These are phyloP conservation scores for Propithecus deckenii DNA, from an alignment of 2,797 vertebrate species.

Conservation along the genomic window DNA sequence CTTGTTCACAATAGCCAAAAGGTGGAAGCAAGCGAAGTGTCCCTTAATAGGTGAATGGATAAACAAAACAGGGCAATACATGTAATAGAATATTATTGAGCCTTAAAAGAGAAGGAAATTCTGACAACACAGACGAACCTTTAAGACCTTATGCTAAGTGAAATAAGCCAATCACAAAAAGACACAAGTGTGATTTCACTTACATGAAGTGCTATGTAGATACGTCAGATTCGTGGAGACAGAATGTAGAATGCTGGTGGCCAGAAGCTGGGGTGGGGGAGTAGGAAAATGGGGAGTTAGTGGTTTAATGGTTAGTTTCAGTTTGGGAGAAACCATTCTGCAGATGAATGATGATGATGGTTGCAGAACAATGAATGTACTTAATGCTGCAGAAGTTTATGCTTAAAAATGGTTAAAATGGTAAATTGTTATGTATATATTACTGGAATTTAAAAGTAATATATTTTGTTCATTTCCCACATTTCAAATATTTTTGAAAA, in stretches of 20 bases:
- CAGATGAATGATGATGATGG: too few relatives aligned
- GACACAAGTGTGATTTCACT: neutral
- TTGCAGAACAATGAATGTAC: neutral
- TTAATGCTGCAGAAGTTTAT: neutral
- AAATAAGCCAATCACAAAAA: neutral
- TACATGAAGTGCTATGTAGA: accelerated
- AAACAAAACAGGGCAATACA: neutral
- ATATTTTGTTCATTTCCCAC: neutral
- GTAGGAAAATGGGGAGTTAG: too few relatives aligned
- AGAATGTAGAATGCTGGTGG: neutral
- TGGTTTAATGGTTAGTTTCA: neutral
- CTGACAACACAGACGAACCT: neutral
- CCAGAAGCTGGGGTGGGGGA: neutral
- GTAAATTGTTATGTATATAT: too few relatives aligned
- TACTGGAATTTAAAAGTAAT: neutral
- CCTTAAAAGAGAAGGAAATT: neutral
- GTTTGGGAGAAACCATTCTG: neutral
- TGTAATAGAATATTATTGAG: neutral
- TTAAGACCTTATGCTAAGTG: neutral
- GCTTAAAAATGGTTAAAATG: neutral
- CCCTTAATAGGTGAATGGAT: neutral
- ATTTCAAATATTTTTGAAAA: neutral
- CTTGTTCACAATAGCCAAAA: neutral
- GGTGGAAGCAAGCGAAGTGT: neutral
- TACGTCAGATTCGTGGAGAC: neutral